Base-by-base conservation (phyloP, 92 coral and sea anemone genomes). In the Bergia puertoricense region DNA sequence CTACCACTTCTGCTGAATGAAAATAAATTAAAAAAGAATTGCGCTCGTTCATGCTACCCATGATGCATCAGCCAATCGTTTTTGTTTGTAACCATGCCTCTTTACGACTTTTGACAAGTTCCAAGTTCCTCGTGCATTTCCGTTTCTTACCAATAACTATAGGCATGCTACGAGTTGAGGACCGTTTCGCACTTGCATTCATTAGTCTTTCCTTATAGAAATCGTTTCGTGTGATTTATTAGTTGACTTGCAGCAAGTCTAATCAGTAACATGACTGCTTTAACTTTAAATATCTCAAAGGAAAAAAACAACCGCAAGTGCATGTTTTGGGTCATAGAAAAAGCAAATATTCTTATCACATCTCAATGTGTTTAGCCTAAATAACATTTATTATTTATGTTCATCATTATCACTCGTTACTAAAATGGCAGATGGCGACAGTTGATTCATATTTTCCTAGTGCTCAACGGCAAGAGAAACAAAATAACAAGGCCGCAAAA, bases 341-440 rank as follows among this genome's bases (percentile, higher is more conserved):
- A 51, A 54, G 30, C 68, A 54, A 57, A 79, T 57, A 36, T 57
- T 57, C 67, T 80, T 80, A 80, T 80, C 72, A n/a, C 9, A 30
- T 36, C 43, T 11, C 15, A 8, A 44, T 73, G 77, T 36, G 39
- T 40, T 73, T 15, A 57, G 44, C 44, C 36, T 48, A 18, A 80
- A 16, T 39, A 80, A 79, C 45, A 51, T 79, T 4, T 18, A 79
- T 79, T 50, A 79, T 50, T 79, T 4, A 79, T 50, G 44, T 9
- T 41, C 1, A 23, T 10, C 38, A 20, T 66, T 41, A 79, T 36
- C 20, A 23, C 44, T 54, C 68, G 37, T 54, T 37, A 50, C 85
- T 56, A 6, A 80, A 57, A 56, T 1, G 46, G 68, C 69, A 79
- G 69, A 54, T 45, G 39, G 46, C 44, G 45, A 10, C 62, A 50